Evolutionary conservation across 1,140 invertebrate species (phyloP), one percentile per base, ranked within the genome.

Genomic region (Meloidogyne exigua): DNA sequence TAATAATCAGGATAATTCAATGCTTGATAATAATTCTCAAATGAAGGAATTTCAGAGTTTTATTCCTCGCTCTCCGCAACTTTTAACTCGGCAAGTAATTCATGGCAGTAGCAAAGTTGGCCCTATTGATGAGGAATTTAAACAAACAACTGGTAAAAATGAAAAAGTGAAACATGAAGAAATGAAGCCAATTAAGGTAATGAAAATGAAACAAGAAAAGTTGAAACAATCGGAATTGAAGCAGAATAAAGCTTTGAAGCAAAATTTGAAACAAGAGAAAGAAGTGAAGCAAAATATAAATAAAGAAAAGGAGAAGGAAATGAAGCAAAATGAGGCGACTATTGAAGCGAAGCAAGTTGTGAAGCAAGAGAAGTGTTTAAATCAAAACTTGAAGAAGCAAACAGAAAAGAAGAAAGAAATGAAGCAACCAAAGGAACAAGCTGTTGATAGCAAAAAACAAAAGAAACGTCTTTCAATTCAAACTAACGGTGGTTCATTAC

Each of bases 371-470:
- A 2, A n/a, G 49, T 0, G 13, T n/a, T 57, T 57, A n/a, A 57
- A 57, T 3, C 49, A 57, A n/a, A 57, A n/a, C 5, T 2, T 57
- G 49, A n/a, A 57, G 44, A 12, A 49, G 18, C 4, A 57, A n/a
- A 4, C n/a, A 57, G 49, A n/a, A 57, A 57, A 1, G 18, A 9
- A 57, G 18, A 18, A 57, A 57, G 5, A 57, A n/a, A 18, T 18
- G 15, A 49, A 49, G 44, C 10, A 49, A 49, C 0, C 12, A 23
- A 75, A 18, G 36, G 64, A 32, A 68, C 18, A 70, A 36, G 0
- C 72, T 12, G 9, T 42, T 12, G 15, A 18, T 67, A 74, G n/a
- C 15, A 69, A 26, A 44, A 36, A 39, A 72, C 49, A 76, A 75
- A 76, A 72, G 39, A 23, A 57, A 15, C 49, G 68, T 39, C 44